Base-by-base conservation (phyloP, 2,797 vertebrate genomes). In the Myioborus miniatus region DNA sequence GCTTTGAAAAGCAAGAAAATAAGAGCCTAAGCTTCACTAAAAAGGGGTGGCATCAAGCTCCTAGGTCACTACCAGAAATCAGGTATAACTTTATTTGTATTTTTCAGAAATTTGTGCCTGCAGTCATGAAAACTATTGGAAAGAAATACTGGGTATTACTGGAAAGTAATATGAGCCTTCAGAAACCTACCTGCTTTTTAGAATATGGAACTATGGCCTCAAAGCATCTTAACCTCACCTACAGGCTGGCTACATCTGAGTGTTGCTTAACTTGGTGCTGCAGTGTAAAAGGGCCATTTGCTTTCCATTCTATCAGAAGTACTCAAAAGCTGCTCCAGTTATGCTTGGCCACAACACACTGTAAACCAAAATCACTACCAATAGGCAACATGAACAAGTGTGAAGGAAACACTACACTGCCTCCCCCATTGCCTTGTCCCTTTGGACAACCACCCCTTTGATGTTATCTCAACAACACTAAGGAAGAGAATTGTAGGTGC, bases 401-500 rank as follows among this genome's bases (percentile, higher is more conserved):
- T 41, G 43, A 65, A 1, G 34, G 18, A 80, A 71, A 60, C 32
- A 27, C 27, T 75, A 4, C 1, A 0, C 11, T 81, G 53, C 30
- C 43, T 86, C 55, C 17, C 17, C 44, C 34, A 18, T 52, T 84
- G 70, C 37, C 59, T 79, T 67, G 36, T 89, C 44, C 70, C 55
- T 91, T 78, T 11, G 4, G 62, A 55, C 79, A 56, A n/a, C 13
- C 32, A 58, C 16, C 47, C 43, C 72, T 91, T 77, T 68, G 46
- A 78, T 85, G 65, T 69, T 55, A 71, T 55, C 65, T 59, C 47
- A 58, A 15, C 43, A 81, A 26, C n/a, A 56, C 16, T 67, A 47
- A 49, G 43, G n/a, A 83, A 87, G 30, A 90, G 83, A 60, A 94
- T 44, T 44, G 34, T 83, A 78, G 80, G 84, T 93, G 79, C 82